These are phyloP conservation scores for Clarias platycephalus DNA, from an alignment of 2,797 vertebrate genomes.

Conservation along the genomic window DNA sequence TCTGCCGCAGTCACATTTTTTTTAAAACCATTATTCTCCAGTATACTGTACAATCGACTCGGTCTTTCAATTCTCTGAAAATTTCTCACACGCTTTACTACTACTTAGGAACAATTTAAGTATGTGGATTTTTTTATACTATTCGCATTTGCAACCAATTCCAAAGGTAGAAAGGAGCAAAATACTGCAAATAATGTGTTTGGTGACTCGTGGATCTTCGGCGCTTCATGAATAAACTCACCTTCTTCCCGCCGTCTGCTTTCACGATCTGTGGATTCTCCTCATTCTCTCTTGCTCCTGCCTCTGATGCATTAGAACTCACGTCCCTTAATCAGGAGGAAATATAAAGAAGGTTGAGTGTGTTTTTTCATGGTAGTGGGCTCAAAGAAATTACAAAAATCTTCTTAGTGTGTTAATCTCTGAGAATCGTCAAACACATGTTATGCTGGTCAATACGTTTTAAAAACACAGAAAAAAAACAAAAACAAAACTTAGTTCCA, in stretches of 20 bases:
- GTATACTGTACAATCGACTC: background rate
- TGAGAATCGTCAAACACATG: background rate
- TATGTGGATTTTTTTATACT: background rate
- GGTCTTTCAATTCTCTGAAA: background rate
- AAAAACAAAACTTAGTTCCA: background rate
- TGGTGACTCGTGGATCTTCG: background rate
- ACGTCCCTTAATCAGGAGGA: conserved; percentile 73
- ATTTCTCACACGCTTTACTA: too few species aligned
- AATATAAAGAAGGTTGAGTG: background rate
- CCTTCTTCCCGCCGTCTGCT: conserved; percentile 83
- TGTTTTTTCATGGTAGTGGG: too few species aligned
- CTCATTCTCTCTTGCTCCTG: conserved; percentile 91
- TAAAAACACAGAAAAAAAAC: too few species aligned
- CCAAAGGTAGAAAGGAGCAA: background rate
- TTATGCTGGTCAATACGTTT: background rate
- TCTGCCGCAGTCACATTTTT: background rate
- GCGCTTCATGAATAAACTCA: conserved; percentile 51
- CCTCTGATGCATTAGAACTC: conserved; percentile 83
- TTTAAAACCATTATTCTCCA: background rate
- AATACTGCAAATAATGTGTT: background rate
- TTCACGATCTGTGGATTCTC: conserved; percentile 93
- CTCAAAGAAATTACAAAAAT: background rate
- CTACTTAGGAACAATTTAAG: background rate
- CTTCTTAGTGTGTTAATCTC: background rate
- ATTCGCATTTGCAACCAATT: background rate